These are phyloP conservation scores for Helicoverpa assulta DNA, from an alignment of 2,888 invertebrate genomes.

Conservation along the genomic window DNA sequence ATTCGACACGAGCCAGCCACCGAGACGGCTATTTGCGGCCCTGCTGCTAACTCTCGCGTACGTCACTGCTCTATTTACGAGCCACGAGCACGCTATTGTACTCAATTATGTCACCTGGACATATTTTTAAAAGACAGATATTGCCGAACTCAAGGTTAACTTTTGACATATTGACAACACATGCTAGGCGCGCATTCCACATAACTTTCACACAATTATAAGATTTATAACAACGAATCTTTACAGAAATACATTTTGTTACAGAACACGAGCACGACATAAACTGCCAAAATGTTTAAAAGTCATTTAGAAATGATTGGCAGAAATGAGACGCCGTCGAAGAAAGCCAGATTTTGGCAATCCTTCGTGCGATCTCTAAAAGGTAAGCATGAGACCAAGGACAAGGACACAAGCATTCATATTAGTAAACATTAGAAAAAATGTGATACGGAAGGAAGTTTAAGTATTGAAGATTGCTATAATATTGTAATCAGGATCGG, in stretches of 20 bases:
- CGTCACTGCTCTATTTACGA: constrained; percentile 89
- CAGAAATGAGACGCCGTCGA: constrained; percentile 97
- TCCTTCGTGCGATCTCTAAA: constrained; percentile 97
- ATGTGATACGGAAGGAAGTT: background rate
- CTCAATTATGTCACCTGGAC: constrained; percentile 85
- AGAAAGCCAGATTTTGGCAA: constrained; percentile 98
- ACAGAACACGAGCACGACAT: constrained; percentile 95
- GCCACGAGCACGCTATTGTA: constrained; percentile 80
- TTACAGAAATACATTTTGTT: constrained; percentile 70
- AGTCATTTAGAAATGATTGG: constrained; percentile 98
- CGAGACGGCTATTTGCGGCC: constrained; percentile 84
- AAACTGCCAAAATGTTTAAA: constrained; percentile 95
- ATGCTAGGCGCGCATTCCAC: constrained; percentile 21
- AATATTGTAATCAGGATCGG: constrained; percentile 92
- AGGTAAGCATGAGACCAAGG: constrained; percentile 89
- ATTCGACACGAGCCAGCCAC: constrained; percentile 83
- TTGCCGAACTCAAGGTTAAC: constrained; percentile 76
- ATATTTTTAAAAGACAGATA: constrained; percentile 70
- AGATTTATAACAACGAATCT: constrained; percentile 14
- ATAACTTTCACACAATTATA: background rate
- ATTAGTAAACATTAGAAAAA: background rate
- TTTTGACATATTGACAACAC: constrained; percentile 52
- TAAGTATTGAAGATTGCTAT: background rate
- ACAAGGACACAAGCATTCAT: background rate
- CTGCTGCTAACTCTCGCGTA: constrained; percentile 80